These are phyloP conservation scores for Pterocles gutturalis DNA, from an alignment of 2,113 vertebrate genomes.

Conservation along the genomic window DNA sequence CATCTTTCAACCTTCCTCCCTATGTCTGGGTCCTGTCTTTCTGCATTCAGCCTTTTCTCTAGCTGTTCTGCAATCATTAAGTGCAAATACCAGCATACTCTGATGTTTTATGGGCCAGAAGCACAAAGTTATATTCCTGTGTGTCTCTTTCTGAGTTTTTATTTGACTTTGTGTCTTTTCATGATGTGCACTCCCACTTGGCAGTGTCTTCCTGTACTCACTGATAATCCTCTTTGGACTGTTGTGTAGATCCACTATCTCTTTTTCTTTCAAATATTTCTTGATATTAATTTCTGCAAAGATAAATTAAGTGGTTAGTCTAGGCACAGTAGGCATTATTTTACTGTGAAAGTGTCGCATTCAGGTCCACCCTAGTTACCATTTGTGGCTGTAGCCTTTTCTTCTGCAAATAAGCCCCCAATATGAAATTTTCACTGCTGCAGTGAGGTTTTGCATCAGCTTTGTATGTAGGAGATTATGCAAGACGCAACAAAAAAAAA, in stretches of 20 bases:
- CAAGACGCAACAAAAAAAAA: not conserved
- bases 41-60: not conserved
- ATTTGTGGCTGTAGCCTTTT: not conserved
- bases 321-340: not conserved
- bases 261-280: not conserved
- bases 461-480: not conserved
- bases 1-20: not conserved
- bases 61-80: not conserved
- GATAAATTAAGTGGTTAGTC: not conserved
- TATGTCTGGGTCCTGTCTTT: not conserved
- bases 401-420: not conserved
- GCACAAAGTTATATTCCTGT: not conserved
- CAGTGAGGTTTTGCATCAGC: not conserved
- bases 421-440: not conserved
- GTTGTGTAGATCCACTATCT: not conserved
- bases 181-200: not conserved
- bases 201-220: not conserved
- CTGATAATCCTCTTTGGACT: not conserved
- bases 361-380: not conserved
- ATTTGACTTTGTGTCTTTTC: not conserved
- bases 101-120: not conserved
- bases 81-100: not conserved
- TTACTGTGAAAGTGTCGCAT: not conserved
- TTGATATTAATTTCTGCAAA: not conserved
- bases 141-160: not conserved